Percentiles rank a stretch among this genome's conserved stretches.
These are phyloP conservation scores for Pilophorus perplexus DNA, from an alignment of 2,888 invertebrate genomes.

Conservation along the genomic window DNA sequence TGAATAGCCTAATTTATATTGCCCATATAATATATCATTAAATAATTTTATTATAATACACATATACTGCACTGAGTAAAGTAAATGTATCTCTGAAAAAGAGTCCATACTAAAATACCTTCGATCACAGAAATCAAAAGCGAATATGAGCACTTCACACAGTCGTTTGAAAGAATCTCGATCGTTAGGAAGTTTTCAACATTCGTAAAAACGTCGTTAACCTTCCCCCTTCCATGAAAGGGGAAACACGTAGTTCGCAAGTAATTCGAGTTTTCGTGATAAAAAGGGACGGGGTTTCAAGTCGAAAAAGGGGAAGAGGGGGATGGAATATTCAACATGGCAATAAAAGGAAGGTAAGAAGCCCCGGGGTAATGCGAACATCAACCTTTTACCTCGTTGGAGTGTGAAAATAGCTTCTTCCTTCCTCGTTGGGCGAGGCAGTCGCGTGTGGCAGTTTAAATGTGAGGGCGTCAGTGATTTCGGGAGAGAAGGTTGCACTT, in stretches of 20 bases:
- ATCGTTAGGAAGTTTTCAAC: constrained; percentile 35
- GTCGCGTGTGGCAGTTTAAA: not conserved
- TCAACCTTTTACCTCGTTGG: constrained; percentile 38
- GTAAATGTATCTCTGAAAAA: too few species aligned
- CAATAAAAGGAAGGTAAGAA: constrained; percentile 38
- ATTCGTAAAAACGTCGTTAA: constrained; percentile 36
- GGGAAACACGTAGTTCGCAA: constrained; percentile 34
- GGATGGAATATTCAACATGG: constrained; percentile 39
- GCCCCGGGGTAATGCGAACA: constrained; percentile 34
- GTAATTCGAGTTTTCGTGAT: constrained; percentile 30
- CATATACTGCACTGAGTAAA: too few species aligned
- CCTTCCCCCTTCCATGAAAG: not conserved
- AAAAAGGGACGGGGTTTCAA: not conserved
- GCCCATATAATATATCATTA: too few species aligned
- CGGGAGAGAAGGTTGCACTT: not conserved
- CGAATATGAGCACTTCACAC: too few species aligned
- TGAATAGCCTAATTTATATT: too few species aligned
- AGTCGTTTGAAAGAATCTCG: constrained; percentile 10
- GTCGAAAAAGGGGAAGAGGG: not conserved
- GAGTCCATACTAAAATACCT: too few species aligned
- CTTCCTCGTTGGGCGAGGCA: not conserved
- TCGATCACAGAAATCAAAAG: too few species aligned
- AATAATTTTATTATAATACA: too few species aligned
- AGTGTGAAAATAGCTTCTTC: constrained; percentile 1
- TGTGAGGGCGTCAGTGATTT: not conserved